Evolutionary conservation across 2,797 vertebrate genomes (phyloP).

Genomic region (Luscinia megarhynchos): DNA sequence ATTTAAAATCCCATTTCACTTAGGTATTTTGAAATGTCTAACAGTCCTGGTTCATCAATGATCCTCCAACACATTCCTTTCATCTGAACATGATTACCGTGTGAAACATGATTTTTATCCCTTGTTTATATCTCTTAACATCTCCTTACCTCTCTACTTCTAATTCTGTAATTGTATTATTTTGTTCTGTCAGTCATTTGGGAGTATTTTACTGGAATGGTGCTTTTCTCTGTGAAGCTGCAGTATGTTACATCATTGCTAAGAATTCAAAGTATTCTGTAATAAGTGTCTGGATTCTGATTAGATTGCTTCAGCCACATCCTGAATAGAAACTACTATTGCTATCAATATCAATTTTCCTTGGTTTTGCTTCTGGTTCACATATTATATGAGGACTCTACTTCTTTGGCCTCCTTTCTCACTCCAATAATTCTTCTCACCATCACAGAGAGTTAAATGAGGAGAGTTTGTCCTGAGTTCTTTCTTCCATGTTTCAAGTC

Average conservation of each 20-base stretch:
- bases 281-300: conserved; percentile 19
- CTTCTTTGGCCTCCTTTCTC: neutral
- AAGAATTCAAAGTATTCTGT: conserved; percentile 33
- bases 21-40: conserved; percentile 38
- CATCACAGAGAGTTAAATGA: neutral
- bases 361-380: neutral
- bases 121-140: conserved; percentile 54
- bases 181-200: neutral
- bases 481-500: neutral
- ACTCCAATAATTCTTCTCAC: neutral
- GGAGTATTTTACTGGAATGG: conserved; percentile 17
- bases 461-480: neutral
- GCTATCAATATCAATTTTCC: conserved; percentile 1
- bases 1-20: conserved; percentile 24
- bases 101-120: conserved; percentile 36
- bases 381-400: neutral
- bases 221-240: conserved; percentile 24
- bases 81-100: conserved; percentile 48
- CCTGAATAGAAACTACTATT: neutral
- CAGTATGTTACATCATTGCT: conserved; percentile 9
- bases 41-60: conserved; percentile 32
- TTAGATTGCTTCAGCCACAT: neutral
- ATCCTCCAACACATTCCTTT: conserved; percentile 36
- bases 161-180: conserved; percentile 49
- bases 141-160: conserved; percentile 21